Base-by-base conservation (phyloP, 2,888 invertebrate genomes). In the Hydrotaea cyrtoneurina region DNA sequence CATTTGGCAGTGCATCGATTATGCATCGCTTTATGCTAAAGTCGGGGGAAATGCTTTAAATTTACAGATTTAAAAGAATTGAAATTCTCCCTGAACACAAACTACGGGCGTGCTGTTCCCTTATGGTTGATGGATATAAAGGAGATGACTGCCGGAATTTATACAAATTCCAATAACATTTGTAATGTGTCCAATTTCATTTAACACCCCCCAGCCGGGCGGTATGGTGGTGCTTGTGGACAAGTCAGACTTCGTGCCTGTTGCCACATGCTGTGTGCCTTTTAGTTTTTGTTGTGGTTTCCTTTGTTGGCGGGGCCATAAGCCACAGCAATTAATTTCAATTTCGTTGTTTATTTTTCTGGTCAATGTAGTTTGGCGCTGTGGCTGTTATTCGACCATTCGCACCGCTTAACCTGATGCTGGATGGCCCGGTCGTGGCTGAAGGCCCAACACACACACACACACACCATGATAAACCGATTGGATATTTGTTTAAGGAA, bases 251-350 rank as follows among this genome's bases (percentile, higher is more conserved):
- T 1, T 13, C 4, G 26, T 26, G 26, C n/a, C n/a, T n/a, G 57
- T 23, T 21, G 13, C 36, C 23, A 2, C 39, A 10, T 23, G 59
- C 36, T 36, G 7, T 31, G 5, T 31, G 17, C 23, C 31, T 64
- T 36, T 64, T 57, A 21, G 15, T 53, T 73, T 17, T 2, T 21
- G 50, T 50, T 66, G 66, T 15, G 62, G 59, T 46, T 31, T 31
- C 31, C 31, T 31, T 31, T 31, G 31, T 31, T 31, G 31, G 31
- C 31, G 62, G 15, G 39, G 10, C 73, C 77, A 83, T 66, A 55
- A 80, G 73, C 83, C 83, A 31, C 83, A 83, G 10, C 77, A 83
- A 83, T 83, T 83, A 80, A 80, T 83, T 77, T 62, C 21, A 83
- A 79, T 76, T 76, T 83, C 46, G 43, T 69, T 69, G 46, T 69